These are phyloP conservation scores for Carcharodon carcharias DNA, from an alignment of 2,797 vertebrate genomes.

Conservation along the genomic window DNA sequence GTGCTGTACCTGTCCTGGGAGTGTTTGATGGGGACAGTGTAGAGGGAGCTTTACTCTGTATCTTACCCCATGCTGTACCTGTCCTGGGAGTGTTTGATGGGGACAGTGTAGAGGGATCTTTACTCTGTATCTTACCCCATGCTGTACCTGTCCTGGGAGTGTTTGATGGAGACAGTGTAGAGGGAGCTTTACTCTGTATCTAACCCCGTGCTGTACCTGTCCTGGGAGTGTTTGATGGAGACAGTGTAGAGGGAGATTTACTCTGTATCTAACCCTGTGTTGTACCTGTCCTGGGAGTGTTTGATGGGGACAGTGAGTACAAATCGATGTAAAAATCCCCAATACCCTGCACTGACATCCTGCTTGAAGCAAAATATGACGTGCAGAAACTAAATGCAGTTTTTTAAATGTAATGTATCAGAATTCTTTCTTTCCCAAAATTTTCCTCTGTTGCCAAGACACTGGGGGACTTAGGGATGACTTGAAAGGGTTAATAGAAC, in stretches of 20 bases:
- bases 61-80: neutral
- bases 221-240: neutral
- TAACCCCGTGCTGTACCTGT: neutral
- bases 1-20: neutral
- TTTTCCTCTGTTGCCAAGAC: neutral
- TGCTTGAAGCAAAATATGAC: neutral
- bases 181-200: slow-evolving; percentile 1
- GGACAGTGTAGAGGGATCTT: neutral
- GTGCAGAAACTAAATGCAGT: neutral
- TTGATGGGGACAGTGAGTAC: neutral
- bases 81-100: neutral
- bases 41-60: no score
- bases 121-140: neutral
- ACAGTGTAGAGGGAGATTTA: neutral
- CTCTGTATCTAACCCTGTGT: neutral
- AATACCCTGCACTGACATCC: neutral
- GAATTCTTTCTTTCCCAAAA: neutral
- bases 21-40: neutral
- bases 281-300: neutral
- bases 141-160: neutral
- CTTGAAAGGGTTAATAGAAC: neutral
- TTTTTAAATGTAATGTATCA: neutral
- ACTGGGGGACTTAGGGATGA: neutral
- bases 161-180: neutral
- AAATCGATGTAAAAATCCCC: neutral